Percentiles rank a stretch among this genome's conserved stretches.
Evolutionary conservation across 2,888 invertebrate genomes (phyloP).

Genomic region (Buathra laborator): DNA sequence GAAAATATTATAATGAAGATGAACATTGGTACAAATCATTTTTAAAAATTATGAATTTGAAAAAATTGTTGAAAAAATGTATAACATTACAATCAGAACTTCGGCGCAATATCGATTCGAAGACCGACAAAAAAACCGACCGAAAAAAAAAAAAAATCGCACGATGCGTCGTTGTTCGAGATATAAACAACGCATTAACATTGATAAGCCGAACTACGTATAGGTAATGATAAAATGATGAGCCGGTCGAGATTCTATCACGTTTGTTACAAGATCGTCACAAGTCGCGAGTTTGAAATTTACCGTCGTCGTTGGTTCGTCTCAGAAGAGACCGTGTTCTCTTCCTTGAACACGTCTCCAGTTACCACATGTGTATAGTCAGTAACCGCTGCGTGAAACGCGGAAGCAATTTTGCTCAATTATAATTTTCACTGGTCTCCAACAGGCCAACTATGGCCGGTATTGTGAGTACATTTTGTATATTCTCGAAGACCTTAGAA

Average conservation of each 20-base stretch:
- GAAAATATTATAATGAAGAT: not conserved
- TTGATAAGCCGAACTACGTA: not conserved
- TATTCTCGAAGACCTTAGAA: slow-evolving; percentile 29
- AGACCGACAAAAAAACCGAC: not conserved
- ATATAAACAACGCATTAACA: not conserved
- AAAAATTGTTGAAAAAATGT: too few species aligned
- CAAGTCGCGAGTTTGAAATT: slow-evolving; percentile 35
- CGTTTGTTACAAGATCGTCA: slow-evolving; percentile 45
- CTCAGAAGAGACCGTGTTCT: slow-evolving; percentile 29
- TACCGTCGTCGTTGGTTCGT: slow-evolving; percentile 47
- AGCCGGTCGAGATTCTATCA: slow-evolving; percentile 34
- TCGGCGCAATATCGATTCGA: too few species aligned
- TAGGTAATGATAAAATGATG: slow-evolving; percentile 13
- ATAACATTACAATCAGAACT: not conserved
- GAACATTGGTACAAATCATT: not conserved
- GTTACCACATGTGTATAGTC: slow-evolving; percentile 24
- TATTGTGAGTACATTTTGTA: slow-evolving; percentile 33
- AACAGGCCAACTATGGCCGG: slow-evolving; percentile 41
- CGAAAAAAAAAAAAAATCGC: not conserved
- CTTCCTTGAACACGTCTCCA: slow-evolving; percentile 39
- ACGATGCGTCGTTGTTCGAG: not conserved
- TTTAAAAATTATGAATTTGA: not conserved
- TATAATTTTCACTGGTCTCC: slow-evolving; percentile 60
- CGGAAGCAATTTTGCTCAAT: slow-evolving; percentile 65
- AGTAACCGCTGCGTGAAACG: slow-evolving; percentile 49